Percentiles rank a stretch among this genome's conserved stretches.
phyloP scores from a whole-genome alignment of 2,113 vertebrate species.

The Holacanthus passer region DNA sequence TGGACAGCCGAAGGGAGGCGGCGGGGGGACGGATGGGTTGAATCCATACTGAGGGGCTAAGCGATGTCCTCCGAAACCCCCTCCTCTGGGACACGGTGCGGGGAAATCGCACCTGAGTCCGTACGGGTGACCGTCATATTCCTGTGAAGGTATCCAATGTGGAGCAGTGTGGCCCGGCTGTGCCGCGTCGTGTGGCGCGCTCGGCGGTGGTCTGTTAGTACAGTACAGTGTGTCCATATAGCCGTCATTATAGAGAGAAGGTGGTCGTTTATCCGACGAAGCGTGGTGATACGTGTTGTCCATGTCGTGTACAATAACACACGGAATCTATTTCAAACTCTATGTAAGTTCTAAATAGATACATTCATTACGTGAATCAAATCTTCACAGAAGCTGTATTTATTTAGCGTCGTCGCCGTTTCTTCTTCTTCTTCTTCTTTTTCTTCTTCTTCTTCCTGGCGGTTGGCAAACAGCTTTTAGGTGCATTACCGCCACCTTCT shows the following conservation, averaged over 20 bases:
- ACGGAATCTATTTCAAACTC: neutral
- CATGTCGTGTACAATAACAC: constrained; percentile 1
- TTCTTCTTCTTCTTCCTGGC: neutral
- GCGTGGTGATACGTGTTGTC: constrained; percentile 4
- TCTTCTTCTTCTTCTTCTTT: no score
- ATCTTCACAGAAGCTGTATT: neutral
- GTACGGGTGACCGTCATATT: constrained; percentile 22
- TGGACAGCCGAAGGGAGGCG: constrained; percentile 61
- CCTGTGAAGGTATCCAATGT: constrained; percentile 27
- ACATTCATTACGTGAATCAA: neutral
- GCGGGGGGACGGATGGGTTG: constrained; percentile 71
- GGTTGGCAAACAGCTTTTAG: no score
- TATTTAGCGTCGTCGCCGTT: no score
- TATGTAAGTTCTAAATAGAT: no score
- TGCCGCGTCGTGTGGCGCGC: neutral
- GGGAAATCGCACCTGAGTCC: constrained; percentile 1
- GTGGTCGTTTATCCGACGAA: neutral
- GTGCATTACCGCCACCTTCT: no score
- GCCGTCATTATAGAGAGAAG: neutral
- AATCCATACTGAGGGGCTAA: constrained; percentile 54
- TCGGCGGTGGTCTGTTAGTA: neutral
- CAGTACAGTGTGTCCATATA: constrained; percentile 9
- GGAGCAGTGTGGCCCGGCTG: neutral
- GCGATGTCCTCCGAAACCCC: neutral
- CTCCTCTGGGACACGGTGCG: neutral